phyloP scores from a whole-genome alignment of 2,888 invertebrate genomes.

The Pammene fasciana region DNA sequence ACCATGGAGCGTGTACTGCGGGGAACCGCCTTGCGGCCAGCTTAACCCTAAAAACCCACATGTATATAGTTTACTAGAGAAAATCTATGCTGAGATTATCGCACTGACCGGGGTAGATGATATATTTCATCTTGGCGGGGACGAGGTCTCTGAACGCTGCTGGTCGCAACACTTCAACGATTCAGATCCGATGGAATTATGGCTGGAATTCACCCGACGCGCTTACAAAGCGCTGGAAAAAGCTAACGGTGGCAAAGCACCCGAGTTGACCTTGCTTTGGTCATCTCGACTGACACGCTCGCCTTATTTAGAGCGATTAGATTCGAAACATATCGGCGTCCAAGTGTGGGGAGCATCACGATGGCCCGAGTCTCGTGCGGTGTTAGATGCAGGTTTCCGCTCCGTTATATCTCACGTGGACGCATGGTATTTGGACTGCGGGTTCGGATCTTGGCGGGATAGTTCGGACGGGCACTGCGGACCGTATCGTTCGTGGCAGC shows the following conservation, averaged over 20 bases:
- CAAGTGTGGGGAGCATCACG: slow-evolving; percentile 92
- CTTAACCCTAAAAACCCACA: slow-evolving; percentile 91
- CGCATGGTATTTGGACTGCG: slow-evolving; percentile 94
- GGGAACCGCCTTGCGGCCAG: slow-evolving; percentile 94
- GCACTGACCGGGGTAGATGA: slow-evolving; percentile 89
- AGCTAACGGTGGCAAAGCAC: slow-evolving; percentile 84
- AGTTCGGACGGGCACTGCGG: slow-evolving; percentile 93
- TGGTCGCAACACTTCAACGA: slow-evolving; percentile 90
- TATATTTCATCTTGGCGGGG: slow-evolving; percentile 92
- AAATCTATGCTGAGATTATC: slow-evolving; percentile 89
- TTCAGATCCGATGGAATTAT: slow-evolving; percentile 89
- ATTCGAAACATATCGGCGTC: slow-evolving; percentile 84
- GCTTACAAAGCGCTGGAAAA: slow-evolving; percentile 84
- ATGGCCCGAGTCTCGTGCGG: slow-evolving; percentile 91
- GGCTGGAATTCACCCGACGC: slow-evolving; percentile 90
- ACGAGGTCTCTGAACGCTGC: slow-evolving; percentile 91
- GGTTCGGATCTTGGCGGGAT: slow-evolving; percentile 93
- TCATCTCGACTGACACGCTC: slow-evolving; percentile 89
- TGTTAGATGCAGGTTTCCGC: slow-evolving; percentile 89
- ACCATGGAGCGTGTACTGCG: slow-evolving; percentile 91
- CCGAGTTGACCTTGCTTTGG: slow-evolving; percentile 87
- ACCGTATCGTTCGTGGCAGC: slow-evolving; percentile 94
- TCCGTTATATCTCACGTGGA: slow-evolving; percentile 93
- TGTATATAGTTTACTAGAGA: slow-evolving; percentile 88
- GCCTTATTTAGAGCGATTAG: slow-evolving; percentile 85